Evolutionary conservation across 1,140 invertebrate species (phyloP).

Genomic region (Aphelenchoides fujianensis): DNA sequence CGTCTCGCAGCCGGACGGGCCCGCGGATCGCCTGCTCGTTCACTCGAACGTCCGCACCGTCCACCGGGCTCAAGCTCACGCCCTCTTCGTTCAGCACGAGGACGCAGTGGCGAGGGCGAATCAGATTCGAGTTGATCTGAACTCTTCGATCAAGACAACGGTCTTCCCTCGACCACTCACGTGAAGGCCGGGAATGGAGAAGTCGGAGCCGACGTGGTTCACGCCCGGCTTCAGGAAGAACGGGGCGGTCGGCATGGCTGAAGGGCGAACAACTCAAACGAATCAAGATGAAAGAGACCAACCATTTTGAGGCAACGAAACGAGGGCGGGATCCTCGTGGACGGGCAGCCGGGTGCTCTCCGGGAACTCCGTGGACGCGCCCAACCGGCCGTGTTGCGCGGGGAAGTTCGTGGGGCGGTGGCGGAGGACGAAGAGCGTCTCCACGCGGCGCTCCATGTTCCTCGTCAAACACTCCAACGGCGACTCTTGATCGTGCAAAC

Average conservation of each 20-base stretch:
- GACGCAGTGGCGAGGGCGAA: constrained; percentile 72
- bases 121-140: constrained; percentile 67
- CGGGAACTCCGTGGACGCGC: neutral
- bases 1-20: constrained; percentile 7
- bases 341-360: neutral
- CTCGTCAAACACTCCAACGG: constrained; percentile 20
- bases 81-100: constrained; percentile 44
- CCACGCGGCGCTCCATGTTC: neutral
- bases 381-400: neutral
- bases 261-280: too few relatives aligned
- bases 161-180: constrained; percentile 11
- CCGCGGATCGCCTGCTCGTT: constrained; percentile 20
- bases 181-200: neutral
- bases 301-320: neutral
- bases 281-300: too few relatives aligned
- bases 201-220: neutral
- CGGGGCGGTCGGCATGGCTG: too few relatives aligned
- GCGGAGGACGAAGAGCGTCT: constrained; percentile 19
- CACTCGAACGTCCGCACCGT: constrained; percentile 41
- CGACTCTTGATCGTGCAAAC: constrained; percentile 20
- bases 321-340: neutral
- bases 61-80: constrained; percentile 41
- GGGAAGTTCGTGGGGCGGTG: constrained; percentile 2
- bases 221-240: constrained; percentile 2
- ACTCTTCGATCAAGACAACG: too few relatives aligned